phyloP scores from a whole-genome alignment of 2,797 vertebrate species.

The Pogoniulus pusillus region DNA sequence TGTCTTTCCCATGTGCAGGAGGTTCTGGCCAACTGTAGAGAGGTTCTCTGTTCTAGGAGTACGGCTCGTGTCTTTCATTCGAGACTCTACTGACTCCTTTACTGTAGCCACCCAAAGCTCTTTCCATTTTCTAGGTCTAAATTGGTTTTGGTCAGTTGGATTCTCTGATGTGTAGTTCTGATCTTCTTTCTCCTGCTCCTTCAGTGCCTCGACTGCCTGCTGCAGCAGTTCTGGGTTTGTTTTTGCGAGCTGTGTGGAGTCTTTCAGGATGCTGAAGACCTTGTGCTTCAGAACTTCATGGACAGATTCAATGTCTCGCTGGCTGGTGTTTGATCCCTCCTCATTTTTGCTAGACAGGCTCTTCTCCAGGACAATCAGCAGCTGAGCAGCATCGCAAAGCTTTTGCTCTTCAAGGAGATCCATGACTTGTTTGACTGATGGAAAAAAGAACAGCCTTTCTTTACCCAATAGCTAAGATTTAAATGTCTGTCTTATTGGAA shows the following conservation, averaged over 20 bases:
- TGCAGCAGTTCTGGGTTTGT: slow-evolving; percentile 69
- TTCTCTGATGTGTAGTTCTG: slow-evolving; percentile 32
- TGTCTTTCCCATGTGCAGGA: slow-evolving; percentile 80
- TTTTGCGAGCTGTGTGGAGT: slow-evolving; percentile 64
- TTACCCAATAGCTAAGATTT: background rate
- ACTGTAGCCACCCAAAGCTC: slow-evolving; percentile 77
- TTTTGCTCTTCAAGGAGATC: slow-evolving; percentile 57
- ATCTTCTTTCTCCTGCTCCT: slow-evolving; percentile 84
- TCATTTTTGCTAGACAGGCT: slow-evolving; percentile 50
- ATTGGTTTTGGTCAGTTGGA: background rate
- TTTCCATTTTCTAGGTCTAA: slow-evolving; percentile 80
- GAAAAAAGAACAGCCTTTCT: slow-evolving; percentile 11
- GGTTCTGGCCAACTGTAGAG: slow-evolving; percentile 74
- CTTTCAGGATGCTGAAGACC: slow-evolving; percentile 73
- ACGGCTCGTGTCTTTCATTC: slow-evolving; percentile 55
- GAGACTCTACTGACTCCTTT: slow-evolving; percentile 67
- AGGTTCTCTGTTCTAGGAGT: slow-evolving; percentile 30
- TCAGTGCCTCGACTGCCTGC: slow-evolving; percentile 78
- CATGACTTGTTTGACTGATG: slow-evolving; percentile 61
- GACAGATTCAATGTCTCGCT: slow-evolving; percentile 75
- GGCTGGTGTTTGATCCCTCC: slow-evolving; percentile 53
- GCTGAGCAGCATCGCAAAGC: slow-evolving; percentile 74
- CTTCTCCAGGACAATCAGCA: slow-evolving; percentile 80
- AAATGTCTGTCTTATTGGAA: background rate
- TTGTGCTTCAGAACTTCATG: slow-evolving; percentile 72